Evolutionary conservation across 2,888 invertebrate species (phyloP).

Genomic region (Agonopterix alstromeriana): DNA sequence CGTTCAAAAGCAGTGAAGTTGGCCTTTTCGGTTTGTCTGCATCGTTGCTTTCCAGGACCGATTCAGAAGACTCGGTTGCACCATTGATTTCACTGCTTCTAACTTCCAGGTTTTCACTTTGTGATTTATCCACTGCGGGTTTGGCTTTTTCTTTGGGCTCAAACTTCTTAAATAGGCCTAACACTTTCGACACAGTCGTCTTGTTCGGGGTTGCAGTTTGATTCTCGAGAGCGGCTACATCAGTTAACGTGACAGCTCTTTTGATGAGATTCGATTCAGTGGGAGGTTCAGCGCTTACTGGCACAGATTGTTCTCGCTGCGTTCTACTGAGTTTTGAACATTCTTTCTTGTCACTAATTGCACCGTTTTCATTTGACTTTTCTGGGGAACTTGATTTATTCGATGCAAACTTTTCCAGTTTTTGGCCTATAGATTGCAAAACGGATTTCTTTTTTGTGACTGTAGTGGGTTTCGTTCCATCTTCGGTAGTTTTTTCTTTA

Average conservation of each 20-base stretch:
- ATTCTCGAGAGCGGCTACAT: conserved; percentile 71
- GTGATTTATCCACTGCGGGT: conserved; percentile 39
- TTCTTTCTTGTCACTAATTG: conserved; percentile 35
- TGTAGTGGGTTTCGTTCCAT: conserved; percentile 35
- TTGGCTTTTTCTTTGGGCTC: conserved; percentile 76
- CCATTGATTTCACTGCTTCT: conserved; percentile 19
- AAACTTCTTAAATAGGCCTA: conserved; percentile 86
- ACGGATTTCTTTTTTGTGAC: conserved; percentile 80
- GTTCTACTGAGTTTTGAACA: conserved; percentile 70
- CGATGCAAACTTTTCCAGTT: conserved; percentile 82
- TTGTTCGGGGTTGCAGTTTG: conserved; percentile 66
- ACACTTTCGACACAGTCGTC: conserved; percentile 84
- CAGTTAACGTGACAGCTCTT: conserved; percentile 84
- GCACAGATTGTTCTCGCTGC: conserved; percentile 81
- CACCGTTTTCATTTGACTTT: conserved; percentile 51
- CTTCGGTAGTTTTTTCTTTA: conserved; percentile 53
- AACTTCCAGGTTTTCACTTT: conserved; percentile 27
- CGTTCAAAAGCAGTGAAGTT: conserved; percentile 70
- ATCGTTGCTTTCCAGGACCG: conserved; percentile 28
- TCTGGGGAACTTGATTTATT: conserved; percentile 68
- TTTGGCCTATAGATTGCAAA: conserved; percentile 86
- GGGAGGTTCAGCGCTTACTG: conserved; percentile 64
- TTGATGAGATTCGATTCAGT: conserved; percentile 83
- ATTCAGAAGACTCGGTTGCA: conserved; percentile 28
- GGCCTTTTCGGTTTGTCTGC: conserved; percentile 73